These are phyloP conservation scores for Pantala flavescens DNA, from an alignment of 1,140 invertebrate species.

Conservation along the genomic window DNA sequence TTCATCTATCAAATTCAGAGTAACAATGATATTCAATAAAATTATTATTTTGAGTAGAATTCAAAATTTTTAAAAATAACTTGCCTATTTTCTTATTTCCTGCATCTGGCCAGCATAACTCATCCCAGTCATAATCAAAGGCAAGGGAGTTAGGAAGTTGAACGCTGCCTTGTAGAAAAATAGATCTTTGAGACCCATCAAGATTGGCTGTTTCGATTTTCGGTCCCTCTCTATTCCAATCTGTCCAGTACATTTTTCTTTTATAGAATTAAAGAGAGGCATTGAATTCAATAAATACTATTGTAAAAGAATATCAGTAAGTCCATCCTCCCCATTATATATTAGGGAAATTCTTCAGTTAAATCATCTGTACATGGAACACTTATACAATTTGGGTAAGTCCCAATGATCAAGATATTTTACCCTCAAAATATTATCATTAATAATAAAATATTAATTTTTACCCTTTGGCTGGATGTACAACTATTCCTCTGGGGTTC, in stretches of 20 bases:
- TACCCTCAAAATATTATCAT: too few relatives aligned
- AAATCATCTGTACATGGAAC: too few relatives aligned
- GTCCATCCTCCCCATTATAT: too few relatives aligned
- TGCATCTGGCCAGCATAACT: slow-evolving; percentile 93
- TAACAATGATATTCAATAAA: too few relatives aligned
- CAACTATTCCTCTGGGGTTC: slow-evolving; percentile 90
- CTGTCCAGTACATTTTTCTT: slow-evolving; percentile 93
- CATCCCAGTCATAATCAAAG: slow-evolving; percentile 69
- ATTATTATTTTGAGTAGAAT: too few relatives aligned
- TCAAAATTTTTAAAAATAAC: too few relatives aligned
- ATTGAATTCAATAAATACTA: slow-evolving; percentile 20
- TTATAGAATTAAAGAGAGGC: slow-evolving; percentile 10
- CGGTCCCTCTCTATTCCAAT: slow-evolving; percentile 85
- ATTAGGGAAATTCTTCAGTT: too few relatives aligned
- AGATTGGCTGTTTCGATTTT: slow-evolving; percentile 90
- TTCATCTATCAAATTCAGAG: too few relatives aligned
- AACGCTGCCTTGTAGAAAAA: slow-evolving; percentile 52
- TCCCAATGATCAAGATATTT: too few relatives aligned
- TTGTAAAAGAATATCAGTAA: slow-evolving; percentile 16
- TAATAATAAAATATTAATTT: too few relatives aligned
- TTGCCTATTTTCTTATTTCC: slow-evolving; percentile 61
- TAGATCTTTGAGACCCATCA: slow-evolving; percentile 70
- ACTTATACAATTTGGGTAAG: too few relatives aligned
- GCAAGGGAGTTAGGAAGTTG: slow-evolving; percentile 71
- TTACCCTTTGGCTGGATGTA: slow-evolving; percentile 73